Evolutionary conservation across 2,113 vertebrate species (phyloP).

Genomic region (Argyrosomus japonicus): DNA sequence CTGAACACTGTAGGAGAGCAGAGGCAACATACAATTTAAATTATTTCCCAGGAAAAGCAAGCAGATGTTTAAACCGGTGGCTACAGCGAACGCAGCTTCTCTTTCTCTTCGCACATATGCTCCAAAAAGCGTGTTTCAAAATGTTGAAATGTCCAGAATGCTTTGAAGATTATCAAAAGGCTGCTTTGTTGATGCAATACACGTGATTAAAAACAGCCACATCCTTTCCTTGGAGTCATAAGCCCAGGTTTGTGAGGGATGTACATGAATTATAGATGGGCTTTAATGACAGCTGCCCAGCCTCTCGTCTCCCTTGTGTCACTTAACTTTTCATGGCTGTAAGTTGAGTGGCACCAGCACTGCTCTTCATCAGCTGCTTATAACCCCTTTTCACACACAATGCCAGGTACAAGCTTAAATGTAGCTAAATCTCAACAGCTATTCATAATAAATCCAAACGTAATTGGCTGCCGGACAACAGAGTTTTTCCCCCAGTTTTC

Average conservation of each 20-base stretch:
- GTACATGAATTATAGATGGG: slow-evolving; percentile 64
- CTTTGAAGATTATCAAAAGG: slow-evolving; percentile 20
- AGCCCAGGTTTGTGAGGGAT: slow-evolving; percentile 51
- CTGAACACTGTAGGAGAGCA: slow-evolving; percentile 23
- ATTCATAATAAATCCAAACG: slow-evolving; percentile 5
- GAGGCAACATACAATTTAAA: slow-evolving; percentile 47
- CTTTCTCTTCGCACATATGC: background rate
- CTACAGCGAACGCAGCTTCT: background rate
- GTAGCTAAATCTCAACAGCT: background rate
- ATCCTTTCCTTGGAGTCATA: slow-evolving; percentile 25
- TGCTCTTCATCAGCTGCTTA: slow-evolving; percentile 1
- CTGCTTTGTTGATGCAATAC: slow-evolving; percentile 8
- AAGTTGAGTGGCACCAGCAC: slow-evolving; percentile 38
- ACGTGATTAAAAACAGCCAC: slow-evolving; percentile 20
- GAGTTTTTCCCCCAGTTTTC: background rate
- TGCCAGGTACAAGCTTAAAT: background rate
- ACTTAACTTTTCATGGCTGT: slow-evolving; percentile 58
- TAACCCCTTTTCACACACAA: background rate
- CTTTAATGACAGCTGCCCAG: slow-evolving; percentile 66
- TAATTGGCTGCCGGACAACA: background rate
- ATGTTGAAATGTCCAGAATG: background rate
- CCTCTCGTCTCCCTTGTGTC: slow-evolving; percentile 50
- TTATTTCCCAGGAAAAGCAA: slow-evolving; percentile 38
- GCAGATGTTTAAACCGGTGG: slow-evolving; percentile 37
- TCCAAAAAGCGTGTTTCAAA: slow-evolving; percentile 10